A percentile compares a stretch with the other conserved stretches of the same genome.
phyloP scores from a whole-genome alignment of 2,888 invertebrate genomes.

The Caenorhabditis japonica region DNA sequence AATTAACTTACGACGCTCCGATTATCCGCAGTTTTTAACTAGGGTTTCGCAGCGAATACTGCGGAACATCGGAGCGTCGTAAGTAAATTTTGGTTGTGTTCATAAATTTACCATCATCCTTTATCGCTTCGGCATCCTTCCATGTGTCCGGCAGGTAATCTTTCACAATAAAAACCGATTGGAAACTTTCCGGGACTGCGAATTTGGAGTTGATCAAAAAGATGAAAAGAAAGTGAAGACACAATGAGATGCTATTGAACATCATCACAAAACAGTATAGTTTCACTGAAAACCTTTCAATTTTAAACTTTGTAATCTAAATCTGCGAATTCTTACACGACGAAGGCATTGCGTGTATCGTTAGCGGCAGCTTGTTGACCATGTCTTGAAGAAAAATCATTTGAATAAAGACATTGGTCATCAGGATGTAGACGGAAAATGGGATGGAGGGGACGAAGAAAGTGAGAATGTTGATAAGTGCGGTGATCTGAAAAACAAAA shows the following conservation, averaged over 20 bases:
- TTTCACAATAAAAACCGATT: constrained; percentile 15
- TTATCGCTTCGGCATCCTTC: constrained; percentile 9
- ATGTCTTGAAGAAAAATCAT: constrained; percentile 66
- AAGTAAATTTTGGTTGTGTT: too few species aligned
- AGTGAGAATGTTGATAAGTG: constrained; percentile 5
- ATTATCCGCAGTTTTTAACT: too few species aligned
- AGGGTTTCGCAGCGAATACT: too few species aligned
- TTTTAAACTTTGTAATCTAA: too few species aligned
- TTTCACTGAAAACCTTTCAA: constrained; percentile 11
- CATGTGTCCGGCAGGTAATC: constrained; percentile 28
- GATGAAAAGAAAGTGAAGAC: constrained; percentile 20
- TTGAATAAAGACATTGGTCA: constrained; percentile 60
- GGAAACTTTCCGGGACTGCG: constrained; percentile 2
- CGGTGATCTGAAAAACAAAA: constrained; percentile 3
- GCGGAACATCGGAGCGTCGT: too few species aligned
- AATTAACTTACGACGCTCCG: too few species aligned
- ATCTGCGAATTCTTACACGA: constrained; percentile 7
- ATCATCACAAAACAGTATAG: constrained; percentile 21
- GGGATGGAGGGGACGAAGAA: constrained; percentile 14
- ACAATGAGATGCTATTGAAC: constrained; percentile 9
- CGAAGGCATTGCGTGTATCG: constrained; percentile 51
- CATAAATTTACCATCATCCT: constrained; percentile 13
- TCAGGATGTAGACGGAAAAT: constrained; percentile 20
- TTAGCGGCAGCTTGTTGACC: constrained; percentile 57
- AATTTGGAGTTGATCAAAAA: constrained; percentile 1